These are phyloP conservation scores for Poeciliopsis infans DNA, from an alignment of 2,797 vertebrate genomes.

Conservation along the genomic window DNA sequence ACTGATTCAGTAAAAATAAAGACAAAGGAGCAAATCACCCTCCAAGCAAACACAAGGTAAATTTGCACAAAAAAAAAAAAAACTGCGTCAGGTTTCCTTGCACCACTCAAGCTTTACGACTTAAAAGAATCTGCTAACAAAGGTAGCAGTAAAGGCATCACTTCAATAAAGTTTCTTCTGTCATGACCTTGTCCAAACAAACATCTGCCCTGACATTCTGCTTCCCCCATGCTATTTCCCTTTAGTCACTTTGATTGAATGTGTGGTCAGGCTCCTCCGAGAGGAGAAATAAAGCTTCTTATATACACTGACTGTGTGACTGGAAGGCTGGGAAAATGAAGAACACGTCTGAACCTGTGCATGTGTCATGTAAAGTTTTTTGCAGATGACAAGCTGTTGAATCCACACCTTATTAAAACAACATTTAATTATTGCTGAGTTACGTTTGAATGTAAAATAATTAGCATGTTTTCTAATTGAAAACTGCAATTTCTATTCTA, in stretches of 20 bases:
- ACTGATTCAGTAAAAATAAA: constrained; percentile 21
- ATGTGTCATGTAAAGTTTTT: constrained; percentile 31
- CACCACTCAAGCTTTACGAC: constrained; percentile 38
- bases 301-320: constrained; percentile 28
- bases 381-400: neutral
- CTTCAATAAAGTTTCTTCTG: constrained; percentile 58
- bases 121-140: constrained; percentile 40
- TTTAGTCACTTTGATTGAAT: constrained; percentile 69
- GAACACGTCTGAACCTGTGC: constrained; percentile 19
- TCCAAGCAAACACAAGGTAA: constrained; percentile 34
- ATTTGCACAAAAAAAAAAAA: constrained; percentile 13
- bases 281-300: constrained; percentile 57
- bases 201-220: constrained; percentile 60
- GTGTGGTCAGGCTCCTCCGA: constrained; percentile 70
- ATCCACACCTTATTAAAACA: neutral
- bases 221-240: constrained; percentile 49
- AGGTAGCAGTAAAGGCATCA: constrained; percentile 43
- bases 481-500: neutral
- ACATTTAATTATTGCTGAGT: neutral
- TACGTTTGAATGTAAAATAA: neutral
- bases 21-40: constrained; percentile 27
- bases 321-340: neutral
- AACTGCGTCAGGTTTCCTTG: constrained; percentile 11
- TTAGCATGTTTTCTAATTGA: neutral
- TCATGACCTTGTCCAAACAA: constrained; percentile 74